Evolutionary conservation across 2,113 vertebrate species (phyloP), one percentile per base, ranked within the genome.

Genomic region (Tenebrosternarchus preto): DNA sequence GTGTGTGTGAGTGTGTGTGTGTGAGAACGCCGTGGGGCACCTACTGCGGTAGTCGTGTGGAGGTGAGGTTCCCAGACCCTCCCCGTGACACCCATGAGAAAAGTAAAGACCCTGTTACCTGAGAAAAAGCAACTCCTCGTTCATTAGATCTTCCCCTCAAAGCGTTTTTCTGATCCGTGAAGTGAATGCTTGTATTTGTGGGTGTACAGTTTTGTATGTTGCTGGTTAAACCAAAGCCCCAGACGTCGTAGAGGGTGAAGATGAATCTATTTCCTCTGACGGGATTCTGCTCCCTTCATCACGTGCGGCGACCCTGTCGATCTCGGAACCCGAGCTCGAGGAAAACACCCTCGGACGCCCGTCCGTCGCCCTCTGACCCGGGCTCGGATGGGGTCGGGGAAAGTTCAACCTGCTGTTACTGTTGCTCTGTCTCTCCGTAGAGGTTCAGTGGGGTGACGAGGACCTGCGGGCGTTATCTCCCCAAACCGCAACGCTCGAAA

Each of bases 271-370:
- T 50, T 50, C 43, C 43, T 9, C 11, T 50, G 43, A 61, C 77
- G 63, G 63, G 75, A 78, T 87, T 6, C 43, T 9, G 43, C 43
- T 50, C 5, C 2, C 11, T 9, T 50, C n/a, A n/a, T n/a, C n/a
- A n/a, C n/a, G n/a, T n/a, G n/a, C n/a, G n/a, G n/a, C n/a, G n/a
- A n/a, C 80, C 78, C 70, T n/a, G 80, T 71, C 61, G 76, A 50
- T 73, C 55, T 33, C 72, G 89, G 87, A 93, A 94, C 86, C 76
- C 79, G 90, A 94, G 92, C 91, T 86, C 88, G 91, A 91, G 93
- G 92, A 92, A 91, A 93, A 87, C n/a, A 85, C 85, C 87, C 59
- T 72, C 86, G 78, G 82, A 83, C 83, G 87, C 87, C 84, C 87
- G 87, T 90, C 90, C 86, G 88, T 91, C 88, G 88, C 80, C 88